Evolutionary conservation across 2,888 invertebrate species (phyloP).

Genomic region (Proisotoma minuta): DNA sequence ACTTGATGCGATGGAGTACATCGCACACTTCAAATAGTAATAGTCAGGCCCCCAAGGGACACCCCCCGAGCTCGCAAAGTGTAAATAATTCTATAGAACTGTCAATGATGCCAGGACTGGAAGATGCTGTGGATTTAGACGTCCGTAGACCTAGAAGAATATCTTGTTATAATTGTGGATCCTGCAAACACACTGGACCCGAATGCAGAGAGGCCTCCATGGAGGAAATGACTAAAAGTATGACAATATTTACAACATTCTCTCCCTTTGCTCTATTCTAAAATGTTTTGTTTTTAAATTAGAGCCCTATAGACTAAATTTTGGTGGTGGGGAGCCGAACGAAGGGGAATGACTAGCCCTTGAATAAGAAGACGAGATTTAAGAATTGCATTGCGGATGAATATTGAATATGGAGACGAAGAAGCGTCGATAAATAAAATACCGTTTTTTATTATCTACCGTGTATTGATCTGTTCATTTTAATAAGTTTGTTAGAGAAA

Average conservation of each 20-base stretch:
- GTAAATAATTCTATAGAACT: no score
- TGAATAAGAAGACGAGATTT: no score
- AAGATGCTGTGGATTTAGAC: slow-evolving; percentile 27
- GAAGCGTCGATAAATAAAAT: no score
- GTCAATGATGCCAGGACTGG: slow-evolving; percentile 36
- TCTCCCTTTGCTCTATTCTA: neutral
- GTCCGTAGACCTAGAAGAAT: slow-evolving; percentile 51
- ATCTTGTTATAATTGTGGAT: slow-evolving; percentile 90
- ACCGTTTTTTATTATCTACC: no score
- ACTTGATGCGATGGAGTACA: no score
- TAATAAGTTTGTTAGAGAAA: no score
- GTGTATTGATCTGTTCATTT: no score
- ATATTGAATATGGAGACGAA: no score
- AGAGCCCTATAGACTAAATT: slow-evolving; percentile 38
- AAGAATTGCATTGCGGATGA: no score
- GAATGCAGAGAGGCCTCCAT: slow-evolving; percentile 88
- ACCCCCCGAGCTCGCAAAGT: no score
- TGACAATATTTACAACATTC: neutral
- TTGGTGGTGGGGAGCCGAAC: slow-evolving; percentile 31
- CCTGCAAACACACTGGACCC: slow-evolving; percentile 71
- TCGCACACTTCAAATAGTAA: no score
- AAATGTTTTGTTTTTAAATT: neutral
- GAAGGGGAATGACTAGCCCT: slow-evolving; percentile 23
- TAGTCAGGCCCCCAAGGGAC: no score
- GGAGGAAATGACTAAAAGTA: slow-evolving; percentile 73